These are phyloP conservation scores for Cirrhinus mrigala DNA, from an alignment of 2,797 vertebrate species.

Conservation along the genomic window DNA sequence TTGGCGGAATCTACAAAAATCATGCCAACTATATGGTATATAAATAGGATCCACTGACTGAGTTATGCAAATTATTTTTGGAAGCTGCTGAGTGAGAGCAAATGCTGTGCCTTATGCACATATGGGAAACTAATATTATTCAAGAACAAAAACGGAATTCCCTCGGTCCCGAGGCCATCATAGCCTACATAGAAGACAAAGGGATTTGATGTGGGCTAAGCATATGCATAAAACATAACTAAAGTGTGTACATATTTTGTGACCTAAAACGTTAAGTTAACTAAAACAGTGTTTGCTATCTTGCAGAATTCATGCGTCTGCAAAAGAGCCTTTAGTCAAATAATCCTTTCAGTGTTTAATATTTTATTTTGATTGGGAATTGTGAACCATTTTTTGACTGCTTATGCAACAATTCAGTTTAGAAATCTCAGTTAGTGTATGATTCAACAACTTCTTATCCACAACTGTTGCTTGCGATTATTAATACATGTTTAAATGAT, in stretches of 20 bases:
- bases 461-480: not conserved
- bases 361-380: slow-evolving; percentile 1
- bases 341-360: not conserved
- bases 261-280: slow-evolving; percentile 1
- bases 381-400: slow-evolving; percentile 34
- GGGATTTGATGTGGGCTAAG: not conserved
- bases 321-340: not conserved
- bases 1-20: not conserved
- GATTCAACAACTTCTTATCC: slow-evolving; percentile 18
- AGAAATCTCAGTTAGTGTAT: slow-evolving; percentile 12
- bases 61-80: slow-evolving; percentile 25
- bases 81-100: slow-evolving; percentile 18
- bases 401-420: slow-evolving; percentile 6
- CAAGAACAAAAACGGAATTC: slow-evolving; percentile 23
- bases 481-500: slow-evolving; percentile 7
- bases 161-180: not conserved
- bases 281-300: not conserved
- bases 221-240: slow-evolving; percentile 30
- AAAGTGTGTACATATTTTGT: not conserved
- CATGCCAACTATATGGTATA: not conserved
- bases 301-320: not conserved
- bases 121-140: slow-evolving; percentile 21
- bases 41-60: slow-evolving; percentile 11
- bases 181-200: not conserved
- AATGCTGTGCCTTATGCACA: not conserved